These are phyloP conservation scores for Lycopodina hypogea DNA, from an alignment of 37 sponge, comb jelly and placozoan genomes.

Conservation along the genomic window DNA sequence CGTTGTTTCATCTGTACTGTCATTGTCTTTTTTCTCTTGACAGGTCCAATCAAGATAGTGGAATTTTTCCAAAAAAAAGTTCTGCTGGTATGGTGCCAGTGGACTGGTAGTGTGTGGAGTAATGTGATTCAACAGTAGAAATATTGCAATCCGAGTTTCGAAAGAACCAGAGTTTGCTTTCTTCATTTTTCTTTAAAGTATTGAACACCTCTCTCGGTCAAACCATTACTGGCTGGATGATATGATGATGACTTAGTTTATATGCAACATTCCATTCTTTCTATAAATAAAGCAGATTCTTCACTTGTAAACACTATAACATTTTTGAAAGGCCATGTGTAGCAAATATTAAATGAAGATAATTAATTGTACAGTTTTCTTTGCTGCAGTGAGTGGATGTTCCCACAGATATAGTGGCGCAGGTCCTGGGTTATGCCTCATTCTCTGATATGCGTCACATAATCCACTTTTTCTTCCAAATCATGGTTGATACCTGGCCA, in stretches of 20 bases:
- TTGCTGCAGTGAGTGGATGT: background rate
- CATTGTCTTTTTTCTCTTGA: no score
- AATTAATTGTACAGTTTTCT: background rate
- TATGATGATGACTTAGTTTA: background rate
- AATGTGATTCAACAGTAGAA: background rate
- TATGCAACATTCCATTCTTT: background rate
- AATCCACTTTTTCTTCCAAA: background rate
- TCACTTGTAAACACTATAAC: no score
- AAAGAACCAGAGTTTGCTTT: background rate
- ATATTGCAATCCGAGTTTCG: background rate
- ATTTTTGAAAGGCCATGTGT: background rate
- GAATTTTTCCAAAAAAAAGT: background rate
- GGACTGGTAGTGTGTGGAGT: background rate
- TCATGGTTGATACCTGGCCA: conserved; percentile 5
- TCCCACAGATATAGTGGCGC: background rate
- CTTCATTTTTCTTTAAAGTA: background rate
- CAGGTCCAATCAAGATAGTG: no score
- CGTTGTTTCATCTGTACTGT: background rate
- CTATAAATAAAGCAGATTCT: no score
- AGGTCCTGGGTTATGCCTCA: background rate
- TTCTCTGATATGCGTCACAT: background rate
- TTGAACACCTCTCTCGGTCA: background rate
- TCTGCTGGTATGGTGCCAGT: background rate
- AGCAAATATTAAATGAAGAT: background rate
- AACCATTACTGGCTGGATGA: background rate